Evolutionary conservation across 2,888 invertebrate genomes (phyloP).

Genomic region (Eristalinus aeneus): DNA sequence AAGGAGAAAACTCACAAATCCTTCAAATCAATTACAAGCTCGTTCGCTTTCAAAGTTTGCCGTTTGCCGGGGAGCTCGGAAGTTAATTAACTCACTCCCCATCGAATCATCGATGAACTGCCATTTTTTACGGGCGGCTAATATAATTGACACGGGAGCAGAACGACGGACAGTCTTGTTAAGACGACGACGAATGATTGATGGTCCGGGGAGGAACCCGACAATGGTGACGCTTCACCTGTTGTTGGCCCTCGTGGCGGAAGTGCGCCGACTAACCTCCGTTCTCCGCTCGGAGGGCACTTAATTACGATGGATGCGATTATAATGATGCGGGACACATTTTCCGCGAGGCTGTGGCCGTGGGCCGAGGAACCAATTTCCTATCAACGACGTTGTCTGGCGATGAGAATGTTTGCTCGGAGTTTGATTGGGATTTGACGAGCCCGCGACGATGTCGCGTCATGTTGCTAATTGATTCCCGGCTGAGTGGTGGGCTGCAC

Average conservation of each 20-base stretch:
- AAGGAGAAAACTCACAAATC: background rate
- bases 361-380: slow-evolving; percentile 59
- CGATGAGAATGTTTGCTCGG: slow-evolving; percentile 17
- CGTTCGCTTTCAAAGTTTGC: background rate
- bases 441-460: slow-evolving; percentile 10
- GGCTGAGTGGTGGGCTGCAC: background rate
- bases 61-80: background rate
- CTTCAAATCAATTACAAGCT: background rate
- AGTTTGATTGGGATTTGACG: slow-evolving; percentile 44
- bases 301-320: slow-evolving; percentile 60
- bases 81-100: slow-evolving; percentile 50
- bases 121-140: slow-evolving; percentile 26
- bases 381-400: slow-evolving; percentile 42
- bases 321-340: slow-evolving; percentile 61
- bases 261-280: slow-evolving; percentile 14
- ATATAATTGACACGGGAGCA: slow-evolving; percentile 60
- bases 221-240: slow-evolving; percentile 59
- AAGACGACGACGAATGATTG: slow-evolving; percentile 55
- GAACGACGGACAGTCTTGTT: slow-evolving; percentile 52
- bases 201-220: slow-evolving; percentile 34
- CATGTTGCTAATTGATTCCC: background rate
- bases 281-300: slow-evolving; percentile 21
- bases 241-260: slow-evolving; percentile 47
- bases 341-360: slow-evolving; percentile 35
- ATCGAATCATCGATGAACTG: slow-evolving; percentile 26